Conservation (phyloP, 2,888 invertebrate species). For the Cephus sareptanus region DNA sequence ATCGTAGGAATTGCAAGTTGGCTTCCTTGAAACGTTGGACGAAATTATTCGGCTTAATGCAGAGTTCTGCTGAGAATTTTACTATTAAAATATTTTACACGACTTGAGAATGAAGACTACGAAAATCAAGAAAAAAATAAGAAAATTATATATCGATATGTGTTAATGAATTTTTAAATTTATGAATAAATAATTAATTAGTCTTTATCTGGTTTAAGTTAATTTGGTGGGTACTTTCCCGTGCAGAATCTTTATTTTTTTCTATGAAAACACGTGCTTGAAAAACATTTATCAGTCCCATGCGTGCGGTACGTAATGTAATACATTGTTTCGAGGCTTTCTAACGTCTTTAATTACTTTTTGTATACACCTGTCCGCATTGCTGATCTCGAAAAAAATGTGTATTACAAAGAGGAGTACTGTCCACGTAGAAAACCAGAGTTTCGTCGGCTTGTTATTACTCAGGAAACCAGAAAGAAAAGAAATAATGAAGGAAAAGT, state of each 20-base stretch:
- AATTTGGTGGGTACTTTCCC: background rate
- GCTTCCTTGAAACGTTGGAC: background rate
- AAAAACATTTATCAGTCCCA: background rate
- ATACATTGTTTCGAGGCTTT: no score
- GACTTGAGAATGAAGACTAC: background rate
- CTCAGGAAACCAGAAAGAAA: conserved; percentile 55
- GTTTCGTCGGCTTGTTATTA: conserved; percentile 50
- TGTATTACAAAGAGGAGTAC: no score
- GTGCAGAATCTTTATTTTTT: background rate
- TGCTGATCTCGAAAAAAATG: no score
- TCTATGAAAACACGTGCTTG: background rate
- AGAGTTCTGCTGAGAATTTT: background rate
- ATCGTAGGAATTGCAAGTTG: conserved; percentile 31
- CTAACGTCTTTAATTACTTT: no score
- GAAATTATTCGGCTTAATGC: background rate
- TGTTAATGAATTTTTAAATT: background rate
- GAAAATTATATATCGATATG: background rate
- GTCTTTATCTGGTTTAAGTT: background rate
- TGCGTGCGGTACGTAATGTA: no score
- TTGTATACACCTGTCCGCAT: no score
- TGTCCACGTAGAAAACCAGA: conserved; percentile 46
- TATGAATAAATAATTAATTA: background rate
- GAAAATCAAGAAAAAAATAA: background rate
- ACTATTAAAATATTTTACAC: background rate
- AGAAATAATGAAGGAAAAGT: conserved; percentile 34